These are phyloP conservation scores for Anoplolepis gracilipes DNA, from an alignment of 1,140 invertebrate species.

Conservation along the genomic window DNA sequence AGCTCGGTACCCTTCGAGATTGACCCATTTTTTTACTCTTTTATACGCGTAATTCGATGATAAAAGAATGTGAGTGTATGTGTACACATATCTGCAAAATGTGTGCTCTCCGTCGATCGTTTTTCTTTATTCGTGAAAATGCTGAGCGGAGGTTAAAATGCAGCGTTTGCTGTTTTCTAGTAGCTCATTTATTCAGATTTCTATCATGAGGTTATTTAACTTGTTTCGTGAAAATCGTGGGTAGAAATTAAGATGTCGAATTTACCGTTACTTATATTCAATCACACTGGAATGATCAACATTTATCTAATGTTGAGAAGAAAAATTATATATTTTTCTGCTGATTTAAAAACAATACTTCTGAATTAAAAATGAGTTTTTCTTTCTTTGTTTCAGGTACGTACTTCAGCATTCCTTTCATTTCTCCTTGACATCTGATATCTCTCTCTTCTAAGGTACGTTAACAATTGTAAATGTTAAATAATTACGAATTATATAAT, in stretches of 20 bases:
- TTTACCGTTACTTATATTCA: neutral
- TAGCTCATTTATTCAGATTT: conserved; percentile 45
- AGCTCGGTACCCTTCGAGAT: conserved; percentile 11
- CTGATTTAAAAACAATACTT: conserved; percentile 1
- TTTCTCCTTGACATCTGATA: neutral
- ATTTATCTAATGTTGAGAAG: neutral
- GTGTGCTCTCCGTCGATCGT: conserved; percentile 8
- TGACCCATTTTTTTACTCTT: conserved; percentile 36
- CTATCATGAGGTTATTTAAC: conserved; percentile 35
- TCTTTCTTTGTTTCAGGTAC: conserved; percentile 32
- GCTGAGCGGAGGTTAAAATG: conserved; percentile 28
- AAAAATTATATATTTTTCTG: neutral
- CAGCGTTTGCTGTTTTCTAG: conserved; percentile 44
- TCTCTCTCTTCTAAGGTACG: neutral
- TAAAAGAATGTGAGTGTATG: conserved; percentile 29
- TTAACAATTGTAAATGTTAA: conserved; percentile 19
- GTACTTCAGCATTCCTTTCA: neutral
- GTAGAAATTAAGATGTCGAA: neutral
- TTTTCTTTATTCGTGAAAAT: conserved; percentile 30
- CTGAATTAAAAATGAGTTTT: conserved; percentile 6
- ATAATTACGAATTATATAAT: neutral
- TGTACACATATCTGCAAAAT: neutral
- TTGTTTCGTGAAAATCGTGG: neutral
- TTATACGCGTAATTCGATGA: conserved; percentile 44
- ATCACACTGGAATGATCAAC: neutral